Conservation (phyloP, 2,113 vertebrate genomes). For the Labeo catla region DNA sequence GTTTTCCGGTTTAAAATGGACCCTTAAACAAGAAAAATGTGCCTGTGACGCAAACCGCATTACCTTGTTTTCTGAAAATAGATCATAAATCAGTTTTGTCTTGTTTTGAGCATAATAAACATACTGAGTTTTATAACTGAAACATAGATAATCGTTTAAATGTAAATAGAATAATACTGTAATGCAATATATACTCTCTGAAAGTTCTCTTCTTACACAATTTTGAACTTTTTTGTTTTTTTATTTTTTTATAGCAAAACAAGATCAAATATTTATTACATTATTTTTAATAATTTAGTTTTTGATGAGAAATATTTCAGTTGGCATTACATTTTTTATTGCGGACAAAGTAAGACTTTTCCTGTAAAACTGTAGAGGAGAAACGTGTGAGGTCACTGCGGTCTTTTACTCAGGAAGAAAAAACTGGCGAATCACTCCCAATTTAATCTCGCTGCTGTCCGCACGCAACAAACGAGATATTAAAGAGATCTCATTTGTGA, state of each 20-base stretch:
- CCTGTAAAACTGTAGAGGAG: neutral
- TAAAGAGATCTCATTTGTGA: neutral
- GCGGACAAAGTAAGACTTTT: neutral
- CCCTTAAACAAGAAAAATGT: neutral
- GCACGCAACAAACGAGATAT: neutral
- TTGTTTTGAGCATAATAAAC: neutral
- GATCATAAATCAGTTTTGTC: neutral
- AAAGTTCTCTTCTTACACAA: neutral
- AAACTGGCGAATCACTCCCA: neutral
- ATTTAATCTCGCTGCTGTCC: neutral
- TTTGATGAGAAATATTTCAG: neutral
- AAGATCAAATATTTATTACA: neutral
- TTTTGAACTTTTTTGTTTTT: neutral
- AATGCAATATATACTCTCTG: neutral
- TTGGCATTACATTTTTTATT: neutral
- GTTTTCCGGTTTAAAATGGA: neutral
- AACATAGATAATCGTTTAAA: neutral
- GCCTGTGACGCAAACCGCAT: neutral
- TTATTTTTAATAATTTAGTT: neutral
- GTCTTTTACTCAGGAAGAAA: neutral
- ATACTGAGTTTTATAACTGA: neutral
- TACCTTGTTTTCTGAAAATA: neutral
- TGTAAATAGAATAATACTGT: neutral
- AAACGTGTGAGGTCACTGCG: neutral
- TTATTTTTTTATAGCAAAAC: neutral